Conservation (phyloP, 2,888 invertebrate genomes). For the Choristoneura rosaceana region DNA sequence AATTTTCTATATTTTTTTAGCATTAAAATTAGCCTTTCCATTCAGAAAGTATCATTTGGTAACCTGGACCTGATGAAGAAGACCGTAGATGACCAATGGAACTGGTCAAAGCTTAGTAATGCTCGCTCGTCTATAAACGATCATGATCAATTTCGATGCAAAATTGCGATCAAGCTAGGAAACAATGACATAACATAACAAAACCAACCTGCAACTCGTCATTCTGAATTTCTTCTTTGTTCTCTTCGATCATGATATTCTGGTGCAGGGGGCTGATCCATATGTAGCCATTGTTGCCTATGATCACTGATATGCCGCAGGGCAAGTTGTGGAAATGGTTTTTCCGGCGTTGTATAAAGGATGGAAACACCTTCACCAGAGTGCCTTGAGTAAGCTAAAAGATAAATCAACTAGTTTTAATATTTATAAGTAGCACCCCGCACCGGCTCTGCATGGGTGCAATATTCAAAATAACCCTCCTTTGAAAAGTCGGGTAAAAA, state of each 20-base stretch:
- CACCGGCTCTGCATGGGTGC: no score
- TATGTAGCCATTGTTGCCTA: constrained; percentile 98
- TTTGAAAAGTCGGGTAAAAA: no score
- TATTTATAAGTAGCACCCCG: no score
- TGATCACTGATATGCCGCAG: constrained; percentile 95
- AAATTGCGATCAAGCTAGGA: not conserved
- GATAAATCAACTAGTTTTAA: constrained; percentile 11
- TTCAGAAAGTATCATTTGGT: no score
- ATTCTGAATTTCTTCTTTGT: constrained; percentile 63
- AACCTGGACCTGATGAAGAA: no score
- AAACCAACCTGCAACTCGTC: constrained; percentile 61
- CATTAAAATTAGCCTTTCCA: no score
- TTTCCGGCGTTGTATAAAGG: constrained; percentile 96
- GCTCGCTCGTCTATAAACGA: no score
- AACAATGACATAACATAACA: constrained; percentile 11
- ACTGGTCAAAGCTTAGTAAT: no score
- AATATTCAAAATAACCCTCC: no score
- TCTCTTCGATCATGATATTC: constrained; percentile 81
- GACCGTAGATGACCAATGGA: no score
- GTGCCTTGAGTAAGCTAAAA: constrained; percentile 93
- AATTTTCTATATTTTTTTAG: no score
- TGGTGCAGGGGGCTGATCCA: constrained; percentile 92
- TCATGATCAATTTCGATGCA: no score
- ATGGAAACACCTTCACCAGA: constrained; percentile 95
- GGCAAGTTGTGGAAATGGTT: constrained; percentile 98